Evolutionary conservation across 2,113 vertebrate genomes (phyloP), one percentile per base, ranked within the genome.

Genomic region (Vulpes ferrilata): DNA sequence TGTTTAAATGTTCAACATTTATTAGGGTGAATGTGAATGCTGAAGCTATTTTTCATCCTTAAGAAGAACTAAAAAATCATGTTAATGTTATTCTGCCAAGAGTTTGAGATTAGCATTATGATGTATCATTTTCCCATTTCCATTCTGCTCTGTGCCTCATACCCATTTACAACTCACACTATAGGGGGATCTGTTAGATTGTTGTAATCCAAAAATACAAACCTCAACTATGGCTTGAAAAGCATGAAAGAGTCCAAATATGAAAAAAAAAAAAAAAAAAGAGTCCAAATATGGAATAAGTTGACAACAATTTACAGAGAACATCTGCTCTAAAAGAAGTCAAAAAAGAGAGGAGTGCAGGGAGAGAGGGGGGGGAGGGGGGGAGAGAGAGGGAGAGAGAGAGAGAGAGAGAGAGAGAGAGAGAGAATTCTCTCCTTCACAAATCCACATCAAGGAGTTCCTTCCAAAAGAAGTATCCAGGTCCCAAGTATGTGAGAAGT

Each of bases 201-300:
- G 23, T 64, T 97, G 73, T 92, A 97, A 98, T 74, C 48, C 53
- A 97, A 96, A 98, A 98, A 93, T 16, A 95, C 2, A 96, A 27
- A 96, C 67, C 62, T 98, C 62, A 82, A 53, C 20, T 89, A 97
- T 5, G 17, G 64, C 38, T 43, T 43, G 43, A 43, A 43, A 43
- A 86, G 96, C 35, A 93, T 96, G 51, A 88, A 93, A 88, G 71
- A 92, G 48, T 69, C 19, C 1, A 12, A 60, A 7, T 82, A 60
- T 88, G 96, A n/a, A n/a, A n/a, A n/a, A n/a, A n/a, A n/a, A n/a
- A n/a, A n/a, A n/a, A n/a, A n/a, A n/a, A n/a, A 88, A 93, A 88
- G 71, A 92, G 48, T 69, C 19, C 1, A 12, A 60, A 7, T 82
- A 60, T 88, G 96, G 64, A 97, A 95, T 64, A 90, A 97, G 96